phyloP scores from a whole-genome alignment of 2,113 vertebrate genomes.

The Platycercus adscitus region DNA sequence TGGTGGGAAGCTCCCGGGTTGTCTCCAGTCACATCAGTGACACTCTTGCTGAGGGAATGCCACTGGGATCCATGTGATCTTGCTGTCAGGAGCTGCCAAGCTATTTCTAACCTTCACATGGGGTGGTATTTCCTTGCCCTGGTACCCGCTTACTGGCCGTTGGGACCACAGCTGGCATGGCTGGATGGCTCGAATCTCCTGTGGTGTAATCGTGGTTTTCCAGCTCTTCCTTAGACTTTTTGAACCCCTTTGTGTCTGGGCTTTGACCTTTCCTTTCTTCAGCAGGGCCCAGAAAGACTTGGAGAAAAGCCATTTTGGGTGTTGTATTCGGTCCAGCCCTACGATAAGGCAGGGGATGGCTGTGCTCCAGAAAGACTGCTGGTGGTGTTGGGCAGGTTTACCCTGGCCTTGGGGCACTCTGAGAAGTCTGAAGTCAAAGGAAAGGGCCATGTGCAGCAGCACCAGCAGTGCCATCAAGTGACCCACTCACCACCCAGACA shows the following conservation, averaged over 20 bases:
- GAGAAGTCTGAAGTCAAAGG: neutral
- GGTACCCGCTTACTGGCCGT: fast-evolving
- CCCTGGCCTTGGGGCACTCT: neutral
- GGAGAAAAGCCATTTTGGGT: neutral
- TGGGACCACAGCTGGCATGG: fast-evolving
- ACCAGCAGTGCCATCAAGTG: neutral
- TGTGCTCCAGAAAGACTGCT: neutral
- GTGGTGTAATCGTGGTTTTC: neutral
- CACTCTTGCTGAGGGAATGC: neutral
- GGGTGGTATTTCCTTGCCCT: neutral
- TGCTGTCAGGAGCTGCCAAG: neutral
- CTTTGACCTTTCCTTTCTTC: neutral
- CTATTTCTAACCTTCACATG: neutral
- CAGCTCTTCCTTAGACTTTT: neutral
- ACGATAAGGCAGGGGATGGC: neutral
- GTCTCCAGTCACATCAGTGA: neutral
- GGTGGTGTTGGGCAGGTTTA: neutral
- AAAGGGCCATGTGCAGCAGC: neutral
- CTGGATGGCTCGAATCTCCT: neutral
- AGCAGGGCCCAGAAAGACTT: neutral
- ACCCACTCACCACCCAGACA: too few relatives aligned
- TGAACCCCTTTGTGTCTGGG: neutral
- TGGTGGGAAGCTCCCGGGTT: neutral
- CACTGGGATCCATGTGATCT: fast-evolving
- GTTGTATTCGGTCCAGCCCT: neutral